Conservation (phyloP, 2,797 vertebrate species). For the Lepidocolaptes lacrymiger region DNA sequence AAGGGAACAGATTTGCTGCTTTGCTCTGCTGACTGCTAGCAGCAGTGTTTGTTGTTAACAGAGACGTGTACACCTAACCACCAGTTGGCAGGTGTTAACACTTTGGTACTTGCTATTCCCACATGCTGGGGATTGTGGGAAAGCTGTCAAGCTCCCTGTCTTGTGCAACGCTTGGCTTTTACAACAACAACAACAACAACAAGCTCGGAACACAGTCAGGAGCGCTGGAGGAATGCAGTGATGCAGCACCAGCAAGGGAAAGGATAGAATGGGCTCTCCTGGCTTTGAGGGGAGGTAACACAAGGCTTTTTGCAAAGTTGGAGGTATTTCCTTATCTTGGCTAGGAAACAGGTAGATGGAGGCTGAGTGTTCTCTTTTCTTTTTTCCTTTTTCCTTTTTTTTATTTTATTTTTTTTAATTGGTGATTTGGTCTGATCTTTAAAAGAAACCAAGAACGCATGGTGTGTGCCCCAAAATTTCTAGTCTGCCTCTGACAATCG, state of each 20-base stretch:
- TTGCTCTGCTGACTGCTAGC: constrained; percentile 86
- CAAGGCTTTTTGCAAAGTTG: neutral
- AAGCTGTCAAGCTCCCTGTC: constrained; percentile 91
- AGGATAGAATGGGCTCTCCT: constrained; percentile 4
- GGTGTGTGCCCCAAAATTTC: neutral
- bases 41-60: constrained; percentile 90
- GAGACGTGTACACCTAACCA: constrained; percentile 98
- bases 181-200: constrained; percentile 68
- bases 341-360: neutral
- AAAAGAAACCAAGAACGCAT: neutral
- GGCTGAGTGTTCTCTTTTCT: neutral
- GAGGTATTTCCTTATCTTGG: neutral
- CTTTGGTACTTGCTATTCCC: constrained; percentile 91
- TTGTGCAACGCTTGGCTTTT: constrained; percentile 82
- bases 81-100: constrained; percentile 97
- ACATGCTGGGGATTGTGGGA: constrained; percentile 97
- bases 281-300: neutral
- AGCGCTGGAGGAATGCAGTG: neutral
- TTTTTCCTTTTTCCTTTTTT: too few relatives aligned
- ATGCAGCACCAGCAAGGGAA: constrained; percentile 16
- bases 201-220: neutral
- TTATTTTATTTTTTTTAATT: neutral
- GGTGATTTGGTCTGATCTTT: neutral
- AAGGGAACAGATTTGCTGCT: constrained; percentile 84
- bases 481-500: neutral